Conservation (phyloP, 1,140 invertebrate species). For the Neodiprion pinetum region DNA sequence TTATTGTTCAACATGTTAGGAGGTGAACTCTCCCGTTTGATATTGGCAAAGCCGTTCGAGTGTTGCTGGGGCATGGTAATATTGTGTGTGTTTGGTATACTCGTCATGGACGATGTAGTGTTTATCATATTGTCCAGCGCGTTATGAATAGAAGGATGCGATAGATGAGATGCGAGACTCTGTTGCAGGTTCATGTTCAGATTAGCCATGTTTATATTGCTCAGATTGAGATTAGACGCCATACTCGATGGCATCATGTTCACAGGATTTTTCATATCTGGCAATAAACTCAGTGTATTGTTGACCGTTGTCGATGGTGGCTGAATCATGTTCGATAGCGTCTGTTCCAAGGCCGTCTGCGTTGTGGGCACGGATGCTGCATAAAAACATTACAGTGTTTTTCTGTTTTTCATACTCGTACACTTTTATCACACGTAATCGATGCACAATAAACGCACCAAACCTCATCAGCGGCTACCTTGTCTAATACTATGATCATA, state of each 20-base stretch:
- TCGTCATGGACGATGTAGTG: slow-evolving; percentile 37
- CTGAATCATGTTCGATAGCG: slow-evolving; percentile 46
- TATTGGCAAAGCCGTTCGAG: slow-evolving; percentile 57
- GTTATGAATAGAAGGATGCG: slow-evolving; percentile 41
- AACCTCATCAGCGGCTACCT: no score
- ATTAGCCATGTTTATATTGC: slow-evolving; percentile 49
- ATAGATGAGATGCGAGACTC: slow-evolving; percentile 41
- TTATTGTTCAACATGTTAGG: slow-evolving; percentile 63
- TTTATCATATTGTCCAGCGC: slow-evolving; percentile 54
- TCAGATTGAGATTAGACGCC: slow-evolving; percentile 46
- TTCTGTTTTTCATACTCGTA: no score
- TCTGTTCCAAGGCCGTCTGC: slow-evolving; percentile 48
- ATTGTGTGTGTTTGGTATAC: slow-evolving; percentile 50
- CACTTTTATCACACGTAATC: no score
- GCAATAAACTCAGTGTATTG: slow-evolving; percentile 45
- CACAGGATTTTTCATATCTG: slow-evolving; percentile 49
- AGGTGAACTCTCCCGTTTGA: slow-evolving; percentile 60
- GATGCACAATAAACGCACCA: no score
- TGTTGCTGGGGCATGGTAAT: slow-evolving; percentile 52
- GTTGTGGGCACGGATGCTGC: slow-evolving; percentile 45
- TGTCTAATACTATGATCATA: no score
- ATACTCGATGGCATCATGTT: slow-evolving; percentile 52
- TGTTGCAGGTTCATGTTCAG: slow-evolving; percentile 51
- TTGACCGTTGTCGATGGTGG: slow-evolving; percentile 43
- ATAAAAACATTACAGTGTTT: slow-evolving; percentile 11